Evolutionary conservation across 2,888 invertebrate genomes (phyloP).

Genomic region (Petrolisthes manimaculis): DNA sequence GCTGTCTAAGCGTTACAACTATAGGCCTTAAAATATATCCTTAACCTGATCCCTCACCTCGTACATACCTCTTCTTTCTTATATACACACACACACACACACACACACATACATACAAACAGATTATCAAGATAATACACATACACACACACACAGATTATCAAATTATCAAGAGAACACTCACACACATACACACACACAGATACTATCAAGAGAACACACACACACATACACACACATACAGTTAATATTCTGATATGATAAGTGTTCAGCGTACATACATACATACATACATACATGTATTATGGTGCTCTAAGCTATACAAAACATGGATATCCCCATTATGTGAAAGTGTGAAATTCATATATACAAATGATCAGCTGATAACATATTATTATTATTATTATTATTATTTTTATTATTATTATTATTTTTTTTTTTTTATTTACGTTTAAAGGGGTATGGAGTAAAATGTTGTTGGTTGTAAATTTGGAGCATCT

Average conservation of each 20-base stretch:
- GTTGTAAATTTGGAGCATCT: too few species aligned
- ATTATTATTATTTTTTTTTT: slow-evolving; percentile 33
- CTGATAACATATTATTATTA: slow-evolving; percentile 44
- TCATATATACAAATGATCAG: slow-evolving; percentile 39
- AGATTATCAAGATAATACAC: neutral
- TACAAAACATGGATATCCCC: slow-evolving; percentile 41
- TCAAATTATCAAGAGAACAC: too few species aligned
- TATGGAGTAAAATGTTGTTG: too few species aligned
- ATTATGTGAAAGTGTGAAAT: slow-evolving; percentile 46
- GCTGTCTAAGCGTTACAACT: slow-evolving; percentile 52
- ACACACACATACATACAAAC: too few species aligned
- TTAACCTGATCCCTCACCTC: slow-evolving; percentile 47
- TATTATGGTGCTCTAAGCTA: slow-evolving; percentile 56
- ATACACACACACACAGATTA: neutral
- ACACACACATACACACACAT: slow-evolving; percentile 32
- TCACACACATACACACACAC: too few species aligned
- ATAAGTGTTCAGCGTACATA: slow-evolving; percentile 58
- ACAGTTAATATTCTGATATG: slow-evolving; percentile 56
- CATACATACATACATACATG: neutral
- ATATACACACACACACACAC: neutral
- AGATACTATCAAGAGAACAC: too few species aligned
- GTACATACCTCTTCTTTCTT: neutral
- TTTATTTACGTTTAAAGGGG: slow-evolving; percentile 25
- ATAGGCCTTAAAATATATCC: slow-evolving; percentile 53
- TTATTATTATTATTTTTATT: slow-evolving; percentile 26